Conservation (phyloP, 2,888 invertebrate species). For the Sarcophaga subvicina region DNA sequence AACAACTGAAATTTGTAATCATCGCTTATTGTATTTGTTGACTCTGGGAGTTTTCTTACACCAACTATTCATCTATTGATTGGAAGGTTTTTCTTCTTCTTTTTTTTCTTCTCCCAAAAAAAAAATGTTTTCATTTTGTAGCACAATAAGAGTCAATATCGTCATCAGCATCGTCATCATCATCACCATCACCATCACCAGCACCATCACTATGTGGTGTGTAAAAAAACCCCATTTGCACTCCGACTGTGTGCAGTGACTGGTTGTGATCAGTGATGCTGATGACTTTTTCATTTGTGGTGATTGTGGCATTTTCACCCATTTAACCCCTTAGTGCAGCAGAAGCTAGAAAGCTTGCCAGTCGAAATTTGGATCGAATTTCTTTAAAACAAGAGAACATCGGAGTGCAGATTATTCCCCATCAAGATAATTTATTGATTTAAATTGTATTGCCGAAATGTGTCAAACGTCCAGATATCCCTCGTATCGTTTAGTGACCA, state of each 20-base stretch:
- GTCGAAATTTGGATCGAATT: too few relatives aligned
- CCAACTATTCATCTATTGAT: conserved; percentile 16
- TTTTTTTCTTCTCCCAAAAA: neutral
- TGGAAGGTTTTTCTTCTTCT: neutral
- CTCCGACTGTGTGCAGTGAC: conserved; percentile 35
- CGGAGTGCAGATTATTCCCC: too few relatives aligned
- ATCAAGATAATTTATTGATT: too few relatives aligned
- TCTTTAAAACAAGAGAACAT: too few relatives aligned
- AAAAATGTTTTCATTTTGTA: conserved; percentile 27
- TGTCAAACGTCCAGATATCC: too few relatives aligned
- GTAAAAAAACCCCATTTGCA: conserved; percentile 33
- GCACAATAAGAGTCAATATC: conserved; percentile 41
- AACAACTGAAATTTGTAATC: conserved; percentile 47
- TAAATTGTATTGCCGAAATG: too few relatives aligned
- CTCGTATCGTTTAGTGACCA: too few relatives aligned
- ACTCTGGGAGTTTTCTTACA: conserved; percentile 28
- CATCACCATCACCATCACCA: conserved; percentile 22
- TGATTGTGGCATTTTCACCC: neutral
- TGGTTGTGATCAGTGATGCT: neutral
- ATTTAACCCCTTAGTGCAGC: conserved; percentile 38
- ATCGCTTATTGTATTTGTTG: conserved; percentile 50
- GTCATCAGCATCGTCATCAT: conserved; percentile 45
- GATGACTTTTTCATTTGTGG: neutral
- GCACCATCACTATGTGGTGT: neutral
- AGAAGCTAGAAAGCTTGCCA: neutral